Base-by-base conservation (phyloP, 2,888 invertebrate genomes). In the Barypeithes pellucidus region DNA sequence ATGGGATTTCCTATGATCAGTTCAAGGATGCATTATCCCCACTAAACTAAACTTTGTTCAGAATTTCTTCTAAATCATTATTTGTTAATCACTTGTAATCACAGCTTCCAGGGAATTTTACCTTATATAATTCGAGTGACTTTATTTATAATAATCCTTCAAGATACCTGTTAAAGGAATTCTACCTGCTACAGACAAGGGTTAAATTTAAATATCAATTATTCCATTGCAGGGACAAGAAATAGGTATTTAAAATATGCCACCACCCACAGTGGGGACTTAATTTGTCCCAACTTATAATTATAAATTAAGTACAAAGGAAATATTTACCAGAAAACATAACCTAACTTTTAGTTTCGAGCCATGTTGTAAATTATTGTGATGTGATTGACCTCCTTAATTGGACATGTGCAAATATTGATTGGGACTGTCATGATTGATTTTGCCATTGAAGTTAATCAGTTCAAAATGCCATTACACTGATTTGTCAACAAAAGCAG, bases 311-410 rank as follows among this genome's bases (percentile, higher is more conserved):
- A 39, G 12, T n/a, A 39, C 39, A 39, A 39, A 43, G 43, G 43
- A 43, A 43, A 43, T n/a, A 39, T 9, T 16, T 43, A 14, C 9
- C 50, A 22, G 11, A 14, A 52, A 29, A 5, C 52, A n/a, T 52
- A 52, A 52, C 52, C 52, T 29, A n/a, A 52, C 52, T 52, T 29
- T 57, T 57, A 18, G 1, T 57, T 7, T 33, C 16, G 9, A n/a
- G 9, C 0, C n/a, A 29, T 54, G 3, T 54, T 14, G 8, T 2
- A 57, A 33, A 57, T 16, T 33, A 11, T 57, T 14, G 3, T 4
- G 33, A 52, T 29, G 54, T 33, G 54, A 57, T 57, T 57, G 33
- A 57, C 54, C 54, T 33, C 33, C 3, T 57, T 18, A 57, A 29
- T 57, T 54, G 54, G 16, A 57, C 54, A 54, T 54, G 29, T 29